Conservation (phyloP, 2,113 vertebrate species). For the Cisticola juncidis region DNA sequence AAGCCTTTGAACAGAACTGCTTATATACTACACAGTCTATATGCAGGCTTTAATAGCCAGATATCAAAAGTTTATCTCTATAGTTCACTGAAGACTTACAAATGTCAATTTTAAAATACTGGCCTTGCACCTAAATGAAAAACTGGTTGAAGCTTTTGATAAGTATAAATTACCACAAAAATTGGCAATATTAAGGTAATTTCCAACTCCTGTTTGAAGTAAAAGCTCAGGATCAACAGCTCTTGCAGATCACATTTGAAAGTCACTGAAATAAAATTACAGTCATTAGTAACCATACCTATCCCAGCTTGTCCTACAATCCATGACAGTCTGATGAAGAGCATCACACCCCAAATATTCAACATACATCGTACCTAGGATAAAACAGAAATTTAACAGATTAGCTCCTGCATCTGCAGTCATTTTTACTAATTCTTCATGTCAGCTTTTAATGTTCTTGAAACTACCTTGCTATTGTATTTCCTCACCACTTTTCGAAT, state of each 20-base stretch:
- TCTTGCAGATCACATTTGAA: background rate
- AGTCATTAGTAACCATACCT: slow-evolving; percentile 76
- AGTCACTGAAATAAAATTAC: background rate
- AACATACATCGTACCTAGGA: slow-evolving; percentile 96
- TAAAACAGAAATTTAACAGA: background rate
- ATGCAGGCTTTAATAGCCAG: background rate
- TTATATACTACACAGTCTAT: background rate
- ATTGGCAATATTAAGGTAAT: background rate
- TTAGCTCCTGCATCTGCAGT: background rate
- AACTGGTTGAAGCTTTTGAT: background rate
- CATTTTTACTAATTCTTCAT: background rate
- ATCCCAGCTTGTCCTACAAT: slow-evolving; percentile 98
- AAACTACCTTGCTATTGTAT: background rate
- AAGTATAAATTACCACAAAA: background rate
- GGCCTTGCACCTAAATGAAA: background rate
- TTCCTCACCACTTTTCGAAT: background rate
- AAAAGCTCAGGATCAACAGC: background rate
- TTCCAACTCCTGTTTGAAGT: background rate
- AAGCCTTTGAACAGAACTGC: background rate
- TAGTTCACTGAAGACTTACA: background rate
- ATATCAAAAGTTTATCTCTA: background rate
- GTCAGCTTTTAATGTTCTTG: background rate
- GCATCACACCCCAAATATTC: slow-evolving; percentile 99
- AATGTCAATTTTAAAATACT: background rate
- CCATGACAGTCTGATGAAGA: slow-evolving; percentile 97